Evolutionary conservation across 2,113 vertebrate species (phyloP), one percentile per base, ranked within the genome.

Genomic region (Sardina pilchardus): DNA sequence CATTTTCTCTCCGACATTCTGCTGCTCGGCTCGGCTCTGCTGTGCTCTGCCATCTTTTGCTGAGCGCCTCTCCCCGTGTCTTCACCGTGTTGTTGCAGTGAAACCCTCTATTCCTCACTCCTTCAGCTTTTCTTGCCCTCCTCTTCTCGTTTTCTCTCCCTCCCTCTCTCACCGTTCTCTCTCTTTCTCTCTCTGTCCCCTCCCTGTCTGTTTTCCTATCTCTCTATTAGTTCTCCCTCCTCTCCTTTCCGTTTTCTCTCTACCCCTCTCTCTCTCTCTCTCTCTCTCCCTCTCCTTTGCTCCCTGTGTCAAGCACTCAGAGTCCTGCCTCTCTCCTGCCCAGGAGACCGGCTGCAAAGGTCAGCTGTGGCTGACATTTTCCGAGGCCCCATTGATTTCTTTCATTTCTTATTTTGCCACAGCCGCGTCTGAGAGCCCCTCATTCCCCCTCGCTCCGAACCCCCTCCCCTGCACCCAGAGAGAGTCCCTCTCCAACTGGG

Each of bases 281-380:
- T 88, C 90, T 88, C 90, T 87, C 83, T 84, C 90, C 45, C 78
- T 50, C 80, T 80, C 91, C 43, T 85, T 81, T 85, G 84, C 45
- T 84, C 85, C 81, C 71, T 82, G 85, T 87, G 39, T 84, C 47
- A 30, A 3, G 63, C 63, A 71, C 63, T 71, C 80, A 43, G 24
- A 48, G 24, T 42, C 84, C 82, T 81, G 45, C 84, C 78, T 71
- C 48, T 82, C 84, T 83, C 87, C 88, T 90, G 83, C 91, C 91
- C 91, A 88, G 89, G 92, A 91, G 90, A 92, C 89, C 88, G 88
- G 82, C 88, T 83, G 89, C 90, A 94, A 94, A 94, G 94, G 95
- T 94, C 94, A 93, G 67, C 88, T 89, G 83, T 34, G 50, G 88
- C 93, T 95, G 94, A 94, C 93, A 94, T 95, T 95, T 94, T 93